Evolutionary conservation across 2,888 invertebrate genomes (phyloP).

Genomic region (Heliconius erato): DNA sequence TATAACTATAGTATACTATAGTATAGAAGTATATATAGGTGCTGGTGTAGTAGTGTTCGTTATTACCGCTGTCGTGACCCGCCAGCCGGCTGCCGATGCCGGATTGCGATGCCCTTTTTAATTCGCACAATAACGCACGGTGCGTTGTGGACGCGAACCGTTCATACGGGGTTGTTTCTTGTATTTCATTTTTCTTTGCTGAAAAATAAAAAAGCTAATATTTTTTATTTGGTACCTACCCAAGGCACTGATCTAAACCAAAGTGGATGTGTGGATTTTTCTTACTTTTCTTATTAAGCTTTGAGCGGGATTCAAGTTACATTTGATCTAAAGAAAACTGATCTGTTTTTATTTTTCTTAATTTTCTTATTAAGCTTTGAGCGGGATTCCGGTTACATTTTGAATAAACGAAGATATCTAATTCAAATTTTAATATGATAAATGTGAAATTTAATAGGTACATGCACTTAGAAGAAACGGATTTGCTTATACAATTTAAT

Average conservation of each 20-base stretch:
- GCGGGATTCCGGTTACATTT: too few relatives aligned
- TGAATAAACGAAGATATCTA: too few relatives aligned
- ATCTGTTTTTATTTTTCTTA: background rate
- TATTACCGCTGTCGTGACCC: constrained; percentile 66
- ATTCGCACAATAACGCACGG: constrained; percentile 77
- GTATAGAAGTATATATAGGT: background rate
- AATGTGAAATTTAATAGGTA: too few relatives aligned
- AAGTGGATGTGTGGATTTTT: too few relatives aligned
- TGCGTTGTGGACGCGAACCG: constrained; percentile 52
- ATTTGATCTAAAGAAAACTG: background rate
- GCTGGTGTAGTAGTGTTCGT: constrained; percentile 37
- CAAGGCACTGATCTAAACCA: too few relatives aligned
- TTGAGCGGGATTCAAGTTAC: too few relatives aligned
- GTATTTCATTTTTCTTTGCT: background rate
- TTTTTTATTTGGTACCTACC: background rate
- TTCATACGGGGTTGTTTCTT: constrained; percentile 53
- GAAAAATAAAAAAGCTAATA: background rate
- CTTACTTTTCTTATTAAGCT: too few relatives aligned
- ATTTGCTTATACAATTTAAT: too few relatives aligned
- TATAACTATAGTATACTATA: background rate
- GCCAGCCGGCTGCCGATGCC: constrained; percentile 61
- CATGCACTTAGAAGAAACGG: too few relatives aligned
- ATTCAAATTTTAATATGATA: too few relatives aligned
- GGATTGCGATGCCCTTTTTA: constrained; percentile 70
- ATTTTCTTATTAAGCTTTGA: too few relatives aligned